Evolutionary conservation across 2,888 invertebrate genomes (phyloP).

Genomic region (Philopedon plagiatum): DNA sequence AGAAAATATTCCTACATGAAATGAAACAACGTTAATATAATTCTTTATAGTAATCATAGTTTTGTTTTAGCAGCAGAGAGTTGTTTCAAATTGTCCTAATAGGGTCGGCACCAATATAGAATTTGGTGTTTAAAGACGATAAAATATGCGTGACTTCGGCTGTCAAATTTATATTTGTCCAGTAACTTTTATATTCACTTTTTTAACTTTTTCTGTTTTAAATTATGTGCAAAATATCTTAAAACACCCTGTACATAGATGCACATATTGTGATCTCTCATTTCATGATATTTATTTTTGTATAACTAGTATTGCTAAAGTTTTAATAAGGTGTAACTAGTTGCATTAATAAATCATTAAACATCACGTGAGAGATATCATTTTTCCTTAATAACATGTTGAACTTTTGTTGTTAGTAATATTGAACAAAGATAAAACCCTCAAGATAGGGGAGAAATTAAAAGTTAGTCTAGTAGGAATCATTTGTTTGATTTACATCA

Average conservation of each 20-base stretch:
- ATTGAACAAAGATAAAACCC: no score
- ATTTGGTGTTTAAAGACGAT: neutral
- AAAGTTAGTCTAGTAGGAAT: no score
- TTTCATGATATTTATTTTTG: conserved; percentile 40
- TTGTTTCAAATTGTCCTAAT: neutral
- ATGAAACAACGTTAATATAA: no score
- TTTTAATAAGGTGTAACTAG: conserved; percentile 19
- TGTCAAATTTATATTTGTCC: no score
- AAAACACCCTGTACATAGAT: neutral
- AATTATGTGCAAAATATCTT: neutral
- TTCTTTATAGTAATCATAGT: no score
- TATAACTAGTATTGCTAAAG: conserved; percentile 19
- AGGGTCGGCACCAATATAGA: neutral
- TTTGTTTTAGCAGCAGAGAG: no score
- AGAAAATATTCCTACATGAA: neutral
- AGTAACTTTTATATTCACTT: no score
- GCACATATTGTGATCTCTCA: conserved; percentile 18
- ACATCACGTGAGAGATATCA: neutral
- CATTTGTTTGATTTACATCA: no score
- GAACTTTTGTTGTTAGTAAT: no score
- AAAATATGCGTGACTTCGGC: neutral
- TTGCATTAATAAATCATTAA: conserved; percentile 23
- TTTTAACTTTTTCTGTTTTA: neutral
- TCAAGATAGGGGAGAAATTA: no score
- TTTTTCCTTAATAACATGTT: no score